These are phyloP conservation scores for Peromyscus maniculatus DNA, from an alignment of 2,113 vertebrate species.

Conservation along the genomic window DNA sequence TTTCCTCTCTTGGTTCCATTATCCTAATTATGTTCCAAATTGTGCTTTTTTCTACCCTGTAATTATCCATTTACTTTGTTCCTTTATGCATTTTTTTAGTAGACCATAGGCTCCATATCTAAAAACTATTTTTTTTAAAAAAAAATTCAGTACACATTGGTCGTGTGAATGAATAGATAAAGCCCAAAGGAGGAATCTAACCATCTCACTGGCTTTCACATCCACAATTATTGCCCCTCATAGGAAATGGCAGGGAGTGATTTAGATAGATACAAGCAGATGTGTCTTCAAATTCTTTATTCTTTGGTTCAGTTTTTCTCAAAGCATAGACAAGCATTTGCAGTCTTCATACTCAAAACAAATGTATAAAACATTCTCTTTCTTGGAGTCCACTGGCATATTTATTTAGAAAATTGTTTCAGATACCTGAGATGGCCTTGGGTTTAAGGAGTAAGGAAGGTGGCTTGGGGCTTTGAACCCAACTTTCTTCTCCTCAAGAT, in stretches of 20 bases:
- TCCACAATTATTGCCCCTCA: neutral
- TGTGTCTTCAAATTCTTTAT: neutral
- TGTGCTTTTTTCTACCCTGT: neutral
- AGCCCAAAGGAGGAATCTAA: slow-evolving; percentile 22
- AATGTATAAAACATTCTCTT: neutral
- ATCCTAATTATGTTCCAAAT: neutral
- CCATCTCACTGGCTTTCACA: neutral
- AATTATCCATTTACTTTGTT: neutral
- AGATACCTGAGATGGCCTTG: neutral
- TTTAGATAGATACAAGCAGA: neutral
- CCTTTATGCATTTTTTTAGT: neutral
- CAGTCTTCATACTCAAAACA: neutral
- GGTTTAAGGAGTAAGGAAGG: neutral
- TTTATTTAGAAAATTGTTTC: slow-evolving; percentile 12
- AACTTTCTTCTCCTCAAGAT: neutral
- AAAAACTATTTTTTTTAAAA: neutral
- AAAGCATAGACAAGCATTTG: neutral
- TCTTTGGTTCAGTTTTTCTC: neutral
- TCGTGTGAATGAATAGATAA: slow-evolving; percentile 32
- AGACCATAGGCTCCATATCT: neutral
- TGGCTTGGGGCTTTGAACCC: neutral
- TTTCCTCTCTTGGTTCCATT: neutral
- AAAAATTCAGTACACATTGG: neutral
- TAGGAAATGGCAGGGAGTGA: neutral
- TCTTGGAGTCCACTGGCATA: neutral